A percentile compares a stretch with the other conserved stretches of the same genome.
Conservation (phyloP, 2,113 vertebrate species). For the Spilogale gracilis region DNA sequence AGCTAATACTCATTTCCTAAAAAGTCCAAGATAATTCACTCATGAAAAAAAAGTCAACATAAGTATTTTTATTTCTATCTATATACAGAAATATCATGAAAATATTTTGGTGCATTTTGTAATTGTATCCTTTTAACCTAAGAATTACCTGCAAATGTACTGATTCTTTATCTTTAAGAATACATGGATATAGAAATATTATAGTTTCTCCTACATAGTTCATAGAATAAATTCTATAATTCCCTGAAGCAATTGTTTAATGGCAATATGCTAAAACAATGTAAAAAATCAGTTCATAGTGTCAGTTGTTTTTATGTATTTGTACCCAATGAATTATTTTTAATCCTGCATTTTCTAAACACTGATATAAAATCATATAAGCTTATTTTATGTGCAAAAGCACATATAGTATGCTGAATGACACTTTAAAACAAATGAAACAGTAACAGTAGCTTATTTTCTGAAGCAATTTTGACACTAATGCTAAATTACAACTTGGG, state of each 20-base stretch:
- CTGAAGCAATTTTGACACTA: constrained; percentile 89
- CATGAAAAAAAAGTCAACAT: constrained; percentile 57
- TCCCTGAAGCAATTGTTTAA: constrained; percentile 73
- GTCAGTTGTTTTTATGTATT: constrained; percentile 80
- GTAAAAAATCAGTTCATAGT: constrained; percentile 74
- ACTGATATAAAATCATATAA: constrained; percentile 85
- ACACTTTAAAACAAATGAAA: constrained; percentile 90
- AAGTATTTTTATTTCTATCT: constrained; percentile 68
- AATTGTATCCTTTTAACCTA: constrained; percentile 3
- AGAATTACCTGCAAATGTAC: background rate
- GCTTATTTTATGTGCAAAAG: constrained; percentile 87
- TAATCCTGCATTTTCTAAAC: constrained; percentile 82
- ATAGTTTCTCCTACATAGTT: constrained; percentile 75
- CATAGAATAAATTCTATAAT: constrained; percentile 70
- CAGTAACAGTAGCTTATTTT: constrained; percentile 87
- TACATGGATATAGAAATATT: constrained; percentile 64
- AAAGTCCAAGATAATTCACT: constrained; percentile 80
- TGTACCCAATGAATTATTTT: constrained; percentile 82
- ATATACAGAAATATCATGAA: constrained; percentile 34
- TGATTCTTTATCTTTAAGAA: constrained; percentile 77
- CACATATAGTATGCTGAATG: constrained; percentile 84
- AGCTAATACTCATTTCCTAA: constrained; percentile 76
- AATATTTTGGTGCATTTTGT: constrained; percentile 58
- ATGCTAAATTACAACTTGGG: constrained; percentile 89
- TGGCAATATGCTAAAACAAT: constrained; percentile 79